phyloP scores from a whole-genome alignment of 2,888 invertebrate species.

The Synanthedon andrenaeformis region DNA sequence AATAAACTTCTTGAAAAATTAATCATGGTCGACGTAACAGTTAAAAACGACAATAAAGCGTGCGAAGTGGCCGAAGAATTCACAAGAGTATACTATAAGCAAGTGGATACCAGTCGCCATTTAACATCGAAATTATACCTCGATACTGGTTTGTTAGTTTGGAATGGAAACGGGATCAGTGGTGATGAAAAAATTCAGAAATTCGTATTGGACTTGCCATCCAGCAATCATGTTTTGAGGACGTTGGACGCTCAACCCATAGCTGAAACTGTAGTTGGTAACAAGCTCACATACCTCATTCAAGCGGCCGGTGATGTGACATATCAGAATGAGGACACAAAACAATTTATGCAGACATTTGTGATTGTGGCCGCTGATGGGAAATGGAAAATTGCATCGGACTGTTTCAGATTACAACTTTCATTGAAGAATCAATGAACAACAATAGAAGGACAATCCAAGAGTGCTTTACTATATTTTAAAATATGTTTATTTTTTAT shows the following conservation, averaged over 20 bases:
- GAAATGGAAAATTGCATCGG: conserved; percentile 94
- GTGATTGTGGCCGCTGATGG: conserved; percentile 88
- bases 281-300: conserved; percentile 85
- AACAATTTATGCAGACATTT: conserved; percentile 87
- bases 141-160: conserved; percentile 85
- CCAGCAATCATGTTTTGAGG: conserved; percentile 80
- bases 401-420: conserved; percentile 85
- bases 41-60: conserved; percentile 81
- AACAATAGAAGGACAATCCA: conserved; percentile 17
- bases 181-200: conserved; percentile 87
- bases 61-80: conserved; percentile 90
- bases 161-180: conserved; percentile 91
- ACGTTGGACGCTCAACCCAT: conserved; percentile 92
- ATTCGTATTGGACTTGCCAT: conserved; percentile 86
- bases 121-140: conserved; percentile 84
- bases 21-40: conserved; percentile 64
- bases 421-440: conserved; percentile 21
- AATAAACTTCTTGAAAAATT: neutral
- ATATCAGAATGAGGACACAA: conserved; percentile 72
- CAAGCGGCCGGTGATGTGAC: conserved; percentile 86
- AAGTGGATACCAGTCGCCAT: conserved; percentile 88
- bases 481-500: neutral
- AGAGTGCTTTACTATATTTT: too few species aligned
- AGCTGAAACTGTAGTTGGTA: conserved; percentile 78
- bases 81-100: conserved; percentile 89